Evolutionary conservation across 2,113 vertebrate genomes (phyloP).

Genomic region (Mesocricetus auratus): DNA sequence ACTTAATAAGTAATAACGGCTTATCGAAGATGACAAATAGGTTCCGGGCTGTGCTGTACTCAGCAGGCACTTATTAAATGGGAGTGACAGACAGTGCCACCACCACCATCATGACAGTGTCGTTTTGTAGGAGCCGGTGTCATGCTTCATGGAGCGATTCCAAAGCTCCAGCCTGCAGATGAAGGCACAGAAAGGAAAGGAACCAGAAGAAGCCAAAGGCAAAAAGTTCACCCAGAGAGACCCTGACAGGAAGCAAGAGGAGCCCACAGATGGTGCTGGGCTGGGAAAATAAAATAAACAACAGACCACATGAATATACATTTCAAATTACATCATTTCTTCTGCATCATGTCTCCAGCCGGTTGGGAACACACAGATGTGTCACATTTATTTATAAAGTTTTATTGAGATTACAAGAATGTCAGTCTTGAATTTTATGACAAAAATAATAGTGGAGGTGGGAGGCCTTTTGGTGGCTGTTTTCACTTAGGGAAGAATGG

Average conservation of each 20-base stretch:
- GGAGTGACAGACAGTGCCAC: neutral
- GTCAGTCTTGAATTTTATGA: slow-evolving; percentile 15
- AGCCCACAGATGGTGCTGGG: neutral
- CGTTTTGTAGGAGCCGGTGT: neutral
- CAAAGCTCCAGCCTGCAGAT: neutral
- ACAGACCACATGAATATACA: neutral
- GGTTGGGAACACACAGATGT: neutral
- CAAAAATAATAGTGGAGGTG: neutral
- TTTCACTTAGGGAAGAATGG: neutral
- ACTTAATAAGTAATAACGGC: neutral
- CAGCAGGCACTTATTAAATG: neutral
- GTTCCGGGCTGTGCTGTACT: neutral
- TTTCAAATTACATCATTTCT: slow-evolving; percentile 57
- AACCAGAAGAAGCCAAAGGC: slow-evolving; percentile 25
- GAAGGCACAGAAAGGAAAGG: neutral
- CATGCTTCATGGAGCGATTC: neutral
- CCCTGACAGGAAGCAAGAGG: neutral
- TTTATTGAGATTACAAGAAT: slow-evolving; percentile 49
- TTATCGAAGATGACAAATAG: neutral
- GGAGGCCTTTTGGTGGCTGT: neutral
- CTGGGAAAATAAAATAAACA: slow-evolving; percentile 1
- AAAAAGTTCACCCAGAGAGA: slow-evolving; percentile 2
- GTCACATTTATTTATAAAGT: slow-evolving; percentile 65
- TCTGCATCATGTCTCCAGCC: neutral
- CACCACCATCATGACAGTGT: neutral